phyloP scores from a whole-genome alignment of 2,888 invertebrate species.

The Epinotia bilunana region DNA sequence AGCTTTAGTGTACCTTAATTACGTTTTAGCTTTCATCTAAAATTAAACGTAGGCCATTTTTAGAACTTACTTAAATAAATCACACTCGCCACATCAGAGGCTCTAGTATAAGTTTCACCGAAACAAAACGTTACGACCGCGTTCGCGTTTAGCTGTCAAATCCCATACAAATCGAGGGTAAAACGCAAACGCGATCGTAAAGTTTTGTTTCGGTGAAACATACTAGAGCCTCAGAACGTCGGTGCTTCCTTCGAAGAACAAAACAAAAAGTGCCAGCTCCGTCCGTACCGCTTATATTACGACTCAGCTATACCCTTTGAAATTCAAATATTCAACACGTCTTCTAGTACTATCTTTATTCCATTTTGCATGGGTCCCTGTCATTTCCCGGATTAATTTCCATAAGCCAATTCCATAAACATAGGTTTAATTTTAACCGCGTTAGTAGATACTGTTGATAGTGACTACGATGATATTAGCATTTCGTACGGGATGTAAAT shows the following conservation, averaged over 20 bases:
- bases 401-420: conserved; percentile 41
- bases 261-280: conserved; percentile 4
- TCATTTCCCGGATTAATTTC: conserved; percentile 39
- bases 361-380: conserved; percentile 51
- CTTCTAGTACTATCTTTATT: conserved; percentile 59
- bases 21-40: too few species aligned
- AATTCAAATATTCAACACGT: conserved; percentile 59
- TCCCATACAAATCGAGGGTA: too few species aligned
- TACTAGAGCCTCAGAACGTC: too few species aligned
- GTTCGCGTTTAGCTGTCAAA: too few species aligned
- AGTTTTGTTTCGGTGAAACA: too few species aligned
- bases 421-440: conserved; percentile 35
- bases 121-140: too few species aligned
- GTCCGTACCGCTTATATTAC: background rate
- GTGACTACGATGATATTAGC: conserved; percentile 25
- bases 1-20: too few species aligned
- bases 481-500: conserved; percentile 20
- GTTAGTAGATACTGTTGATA: conserved; percentile 36
- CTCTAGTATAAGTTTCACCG: too few species aligned
- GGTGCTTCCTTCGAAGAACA: background rate
- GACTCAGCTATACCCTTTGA: conserved; percentile 49
- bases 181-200: too few species aligned
- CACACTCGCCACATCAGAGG: background rate
- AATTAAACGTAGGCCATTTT: too few species aligned
- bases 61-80: background rate